Evolutionary conservation across 2,113 vertebrate genomes (phyloP).

Genomic region (Nyctereutes procyonoides): DNA sequence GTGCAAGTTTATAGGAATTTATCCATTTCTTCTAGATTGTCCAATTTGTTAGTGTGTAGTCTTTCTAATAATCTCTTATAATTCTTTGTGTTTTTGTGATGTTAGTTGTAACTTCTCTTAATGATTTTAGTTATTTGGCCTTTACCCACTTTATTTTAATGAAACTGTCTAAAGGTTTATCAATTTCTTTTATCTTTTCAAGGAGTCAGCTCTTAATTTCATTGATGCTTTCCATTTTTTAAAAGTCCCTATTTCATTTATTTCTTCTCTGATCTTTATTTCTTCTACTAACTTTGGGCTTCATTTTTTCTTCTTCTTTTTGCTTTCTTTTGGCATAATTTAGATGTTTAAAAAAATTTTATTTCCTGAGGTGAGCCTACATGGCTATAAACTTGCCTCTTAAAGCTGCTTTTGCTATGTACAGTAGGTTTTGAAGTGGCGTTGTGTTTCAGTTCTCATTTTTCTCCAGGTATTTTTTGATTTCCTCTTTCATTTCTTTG

Average conservation of each 20-base stretch:
- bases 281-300: background rate
- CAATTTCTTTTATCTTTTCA: background rate
- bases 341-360: background rate
- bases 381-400: background rate
- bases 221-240: background rate
- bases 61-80: background rate
- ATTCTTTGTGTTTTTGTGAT: background rate
- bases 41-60: background rate
- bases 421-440: background rate
- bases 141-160: background rate
- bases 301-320: background rate
- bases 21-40: background rate
- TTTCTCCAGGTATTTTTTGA: background rate
- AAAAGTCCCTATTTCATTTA: background rate
- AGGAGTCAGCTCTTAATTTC: background rate
- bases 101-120: background rate
- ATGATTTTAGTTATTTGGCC: background rate
- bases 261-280: background rate
- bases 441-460: background rate
- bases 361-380: background rate
- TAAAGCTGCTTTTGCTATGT: background rate
- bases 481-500: background rate
- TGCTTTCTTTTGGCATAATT: background rate
- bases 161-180: background rate
- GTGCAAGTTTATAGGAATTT: background rate